These are phyloP conservation scores for Pygoscelis antarcticus DNA, from an alignment of 2,113 vertebrate species.

Conservation along the genomic window DNA sequence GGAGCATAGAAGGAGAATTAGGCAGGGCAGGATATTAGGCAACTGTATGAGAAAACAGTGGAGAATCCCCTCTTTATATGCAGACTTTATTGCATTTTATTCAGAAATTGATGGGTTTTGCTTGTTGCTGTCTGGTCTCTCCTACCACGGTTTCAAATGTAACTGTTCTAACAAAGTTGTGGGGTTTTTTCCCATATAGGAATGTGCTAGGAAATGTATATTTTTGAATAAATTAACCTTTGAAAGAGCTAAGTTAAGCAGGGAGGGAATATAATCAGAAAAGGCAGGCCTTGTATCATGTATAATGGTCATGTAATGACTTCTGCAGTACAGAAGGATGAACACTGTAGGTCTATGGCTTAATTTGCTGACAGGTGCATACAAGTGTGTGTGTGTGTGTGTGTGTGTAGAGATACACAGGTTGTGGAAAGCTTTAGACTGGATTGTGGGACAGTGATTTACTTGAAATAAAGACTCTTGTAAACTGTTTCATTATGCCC, in stretches of 20 bases:
- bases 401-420: not conserved
- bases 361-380: not conserved
- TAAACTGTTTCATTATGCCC: not conserved
- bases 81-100: not conserved
- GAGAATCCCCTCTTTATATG: not conserved
- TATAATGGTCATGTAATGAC: not conserved
- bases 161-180: not conserved
- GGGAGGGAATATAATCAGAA: not conserved
- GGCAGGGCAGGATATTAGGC: not conserved
- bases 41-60: not conserved
- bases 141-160: not conserved
- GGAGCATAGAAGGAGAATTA: not conserved
- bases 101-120: not conserved
- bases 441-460: not conserved
- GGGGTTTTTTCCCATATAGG: not conserved
- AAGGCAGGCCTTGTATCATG: not conserved
- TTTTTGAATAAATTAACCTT: not conserved
- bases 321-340: not conserved
- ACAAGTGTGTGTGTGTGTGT: not conserved
- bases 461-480: not conserved
- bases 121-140: not conserved
- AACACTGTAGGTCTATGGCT: not conserved
- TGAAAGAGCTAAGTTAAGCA: not conserved
- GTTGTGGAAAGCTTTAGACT: not conserved
- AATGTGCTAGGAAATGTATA: not conserved